Evolutionary conservation across 2,888 invertebrate genomes (phyloP).

Genomic region (Lochmaea crataegi): DNA sequence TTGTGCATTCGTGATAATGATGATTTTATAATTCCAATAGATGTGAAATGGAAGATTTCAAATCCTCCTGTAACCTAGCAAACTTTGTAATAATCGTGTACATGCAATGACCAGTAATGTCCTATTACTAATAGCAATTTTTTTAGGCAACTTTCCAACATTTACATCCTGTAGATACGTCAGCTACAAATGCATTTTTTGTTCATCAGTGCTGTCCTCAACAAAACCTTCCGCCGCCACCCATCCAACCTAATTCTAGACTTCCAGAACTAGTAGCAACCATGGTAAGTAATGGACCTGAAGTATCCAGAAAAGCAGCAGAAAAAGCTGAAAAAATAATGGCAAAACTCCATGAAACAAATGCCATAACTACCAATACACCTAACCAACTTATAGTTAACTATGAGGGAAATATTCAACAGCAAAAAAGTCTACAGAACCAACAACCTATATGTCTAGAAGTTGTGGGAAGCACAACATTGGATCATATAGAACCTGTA

Average conservation of each 20-base stretch:
- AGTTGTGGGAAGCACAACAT: conserved; percentile 48
- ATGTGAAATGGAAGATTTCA: no score
- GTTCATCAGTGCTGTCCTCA: conserved; percentile 62
- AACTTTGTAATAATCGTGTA: no score
- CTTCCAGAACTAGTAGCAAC: conserved; percentile 60
- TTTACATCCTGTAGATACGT: conserved; percentile 58
- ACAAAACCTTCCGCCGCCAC: conserved; percentile 56
- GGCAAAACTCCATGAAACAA: conserved; percentile 37
- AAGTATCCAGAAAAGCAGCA: conserved; percentile 52
- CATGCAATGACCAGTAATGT: no score
- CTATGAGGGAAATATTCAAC: conserved; percentile 30
- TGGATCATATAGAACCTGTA: conserved; percentile 55
- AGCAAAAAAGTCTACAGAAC: neutral
- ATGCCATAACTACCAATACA: neutral
- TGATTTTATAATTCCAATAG: no score
- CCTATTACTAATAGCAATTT: conserved; percentile 26
- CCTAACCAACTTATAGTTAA: conserved; percentile 28
- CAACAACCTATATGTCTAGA: conserved; percentile 32
- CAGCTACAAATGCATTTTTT: conserved; percentile 58
- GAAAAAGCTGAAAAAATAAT: conserved; percentile 47
- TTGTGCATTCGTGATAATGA: no score
- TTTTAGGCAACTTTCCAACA: conserved; percentile 63
- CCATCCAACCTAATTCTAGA: conserved; percentile 55
- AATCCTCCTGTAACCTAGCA: no score
- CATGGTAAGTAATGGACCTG: conserved; percentile 59